Evolutionary conservation across 2,113 vertebrate species (phyloP).

Genomic region (Craseonycteris thonglongyai): DNA sequence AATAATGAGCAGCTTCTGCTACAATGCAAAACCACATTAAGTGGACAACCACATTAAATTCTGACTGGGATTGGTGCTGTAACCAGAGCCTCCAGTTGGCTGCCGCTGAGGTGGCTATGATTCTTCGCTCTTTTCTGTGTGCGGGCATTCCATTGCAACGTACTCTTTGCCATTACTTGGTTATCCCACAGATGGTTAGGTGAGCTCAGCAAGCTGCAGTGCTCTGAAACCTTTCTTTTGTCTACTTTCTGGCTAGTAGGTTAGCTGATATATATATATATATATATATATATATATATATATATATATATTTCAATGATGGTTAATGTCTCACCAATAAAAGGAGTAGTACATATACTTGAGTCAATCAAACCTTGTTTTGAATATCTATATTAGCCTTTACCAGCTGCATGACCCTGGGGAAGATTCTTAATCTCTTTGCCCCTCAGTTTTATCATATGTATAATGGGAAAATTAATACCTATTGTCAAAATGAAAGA

Average conservation of each 20-base stretch:
- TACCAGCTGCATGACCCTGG: not conserved
- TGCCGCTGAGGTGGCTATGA: not conserved
- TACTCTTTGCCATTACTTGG: not conserved
- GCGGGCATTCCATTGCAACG: not conserved
- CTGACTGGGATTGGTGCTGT: not conserved
- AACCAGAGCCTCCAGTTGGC: not conserved
- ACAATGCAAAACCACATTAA: not conserved
- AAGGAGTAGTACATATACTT: not conserved
- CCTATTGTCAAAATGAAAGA: not conserved
- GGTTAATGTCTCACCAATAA: not conserved
- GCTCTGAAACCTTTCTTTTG: not conserved
- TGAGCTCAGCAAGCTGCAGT: not conserved
- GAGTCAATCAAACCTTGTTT: not conserved
- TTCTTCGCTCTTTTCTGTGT: not conserved
- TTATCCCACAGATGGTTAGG: not conserved
- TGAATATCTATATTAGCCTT: not conserved
- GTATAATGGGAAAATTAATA: not conserved
- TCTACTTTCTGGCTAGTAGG: not conserved
- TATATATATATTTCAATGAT: not conserved
- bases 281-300: too few relatives aligned
- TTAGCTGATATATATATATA: not conserved
- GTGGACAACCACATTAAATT: not conserved
- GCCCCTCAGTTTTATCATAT: not conserved
- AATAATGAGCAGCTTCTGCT: not conserved
- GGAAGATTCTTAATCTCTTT: not conserved